Base-by-base conservation (phyloP, 1,140 invertebrate genomes). In the Melitaea cinxia region DNA sequence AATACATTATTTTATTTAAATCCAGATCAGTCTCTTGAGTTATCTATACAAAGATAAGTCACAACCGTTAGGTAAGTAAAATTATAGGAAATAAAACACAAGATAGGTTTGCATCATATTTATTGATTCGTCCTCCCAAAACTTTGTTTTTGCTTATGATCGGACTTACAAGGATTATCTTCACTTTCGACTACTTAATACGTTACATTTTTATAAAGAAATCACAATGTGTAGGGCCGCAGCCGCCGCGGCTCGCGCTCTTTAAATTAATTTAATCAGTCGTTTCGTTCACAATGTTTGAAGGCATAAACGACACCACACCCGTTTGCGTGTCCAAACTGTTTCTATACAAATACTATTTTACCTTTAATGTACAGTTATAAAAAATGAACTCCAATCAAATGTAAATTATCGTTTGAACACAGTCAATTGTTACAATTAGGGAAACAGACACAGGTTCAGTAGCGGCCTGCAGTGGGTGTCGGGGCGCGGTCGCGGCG, bases 161-260 rank as follows among this genome's bases (percentile, higher is more conserved):
- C 68, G 88, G 88, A 89, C 88, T 85, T 86, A 89, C 85, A 87
- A 80, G 82, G 80, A 85, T 90, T 82, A 88, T 83, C 79, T 84
- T 83, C 80, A 85, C 78, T 80, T 88, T 88, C 80, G 80, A 79
- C 85, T 90, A 90, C 85, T 90, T 90, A 88, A 75, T 83, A 89
- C 80, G 83, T 87, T 89, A 88, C 82, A 89, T 75, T 81, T 85
- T 86, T 89, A 88, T 86, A 88, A 84, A 88, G 84, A 90, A 90
- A 90, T 90, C 88, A 90, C 88, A 90, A 80, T 82, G 77, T 82
- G 80, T 81, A 72, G 70, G 70, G 68, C 72, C 63, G 72, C 70
- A 71, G 69, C 68, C 77, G 72, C 70, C 73, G 63, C 65, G 50
- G 71, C 69, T 42, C 73, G 56, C 72, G 70, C 70, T 65, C 47